These are phyloP conservation scores for Bombus huntii DNA, from an alignment of 1,140 invertebrate genomes.

Conservation along the genomic window DNA sequence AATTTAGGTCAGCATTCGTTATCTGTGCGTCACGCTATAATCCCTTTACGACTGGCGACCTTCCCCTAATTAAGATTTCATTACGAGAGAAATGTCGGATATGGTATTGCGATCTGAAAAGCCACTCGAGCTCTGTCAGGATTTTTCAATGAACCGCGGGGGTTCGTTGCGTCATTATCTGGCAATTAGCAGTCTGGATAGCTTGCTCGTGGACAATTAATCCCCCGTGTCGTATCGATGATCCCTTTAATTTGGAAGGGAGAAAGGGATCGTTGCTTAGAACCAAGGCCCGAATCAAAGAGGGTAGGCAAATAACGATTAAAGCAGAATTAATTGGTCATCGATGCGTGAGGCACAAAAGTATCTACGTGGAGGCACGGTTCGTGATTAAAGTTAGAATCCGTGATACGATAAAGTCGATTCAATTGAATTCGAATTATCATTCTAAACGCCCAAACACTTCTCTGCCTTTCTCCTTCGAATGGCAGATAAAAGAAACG, in stretches of 20 bases:
- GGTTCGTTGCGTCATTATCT: slow-evolving; percentile 4
- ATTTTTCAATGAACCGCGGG: not conserved
- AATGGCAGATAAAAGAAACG: not conserved
- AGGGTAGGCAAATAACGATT: too few species aligned
- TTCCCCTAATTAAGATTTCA: slow-evolving; percentile 27
- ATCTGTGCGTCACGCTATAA: not conserved
- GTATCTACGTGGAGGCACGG: not conserved
- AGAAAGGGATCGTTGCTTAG: too few species aligned
- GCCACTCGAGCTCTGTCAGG: not conserved
- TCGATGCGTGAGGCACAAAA: not conserved
- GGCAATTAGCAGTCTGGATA: slow-evolving; percentile 18
- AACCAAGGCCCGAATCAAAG: not conserved
- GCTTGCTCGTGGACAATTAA: not conserved
- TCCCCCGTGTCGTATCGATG: not conserved
- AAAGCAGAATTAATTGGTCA: slow-evolving; percentile 9
- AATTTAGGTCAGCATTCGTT: not conserved
- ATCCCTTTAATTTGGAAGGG: not conserved
- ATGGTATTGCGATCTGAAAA: not conserved
- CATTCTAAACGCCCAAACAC: not conserved
- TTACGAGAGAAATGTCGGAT: not conserved
- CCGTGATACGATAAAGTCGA: not conserved
- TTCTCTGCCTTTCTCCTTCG: not conserved
- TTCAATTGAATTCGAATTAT: not conserved
- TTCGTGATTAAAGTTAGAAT: not conserved
- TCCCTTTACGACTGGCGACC: not conserved